Evolutionary conservation across 2,888 invertebrate genomes (phyloP), one percentile per base, ranked within the genome.

Genomic region (Lymantria dispar): DNA sequence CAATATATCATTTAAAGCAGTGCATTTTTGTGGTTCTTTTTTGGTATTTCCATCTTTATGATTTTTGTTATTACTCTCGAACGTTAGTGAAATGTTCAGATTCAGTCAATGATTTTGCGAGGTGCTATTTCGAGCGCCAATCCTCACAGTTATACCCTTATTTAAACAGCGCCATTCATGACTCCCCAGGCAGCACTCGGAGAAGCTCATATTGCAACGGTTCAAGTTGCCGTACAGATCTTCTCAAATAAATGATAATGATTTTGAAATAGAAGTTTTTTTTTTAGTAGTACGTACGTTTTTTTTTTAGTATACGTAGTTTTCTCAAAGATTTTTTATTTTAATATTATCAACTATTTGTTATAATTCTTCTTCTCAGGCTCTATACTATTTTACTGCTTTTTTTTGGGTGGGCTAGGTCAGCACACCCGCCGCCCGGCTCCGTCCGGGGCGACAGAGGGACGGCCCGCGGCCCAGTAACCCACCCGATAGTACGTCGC

Each of bases 131-230:
- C 57, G 45, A 68, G 56, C 30, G 44, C 47, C 57, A 68, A 59
- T 66, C 61, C 59, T 55, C 57, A 56, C 58, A 64, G 64, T 60
- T 50, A 58, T 64, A 66, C 62, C 67, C 67, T 68, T 71, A 66
- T 68, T 64, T 68, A 71, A 70, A 65, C 62, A 68, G 66, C 60
- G 55, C 67, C 68, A 69, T 74, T 73, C 70, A 73, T 66, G 68
- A 56, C 55, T 70, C 71, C 69, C 72, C 51, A 62, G 68, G 50
- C 69, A 64, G 62, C 64, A 67, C 70, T 74, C 58, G 48, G 61
- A 65, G 53, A 57, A 58, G 59, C 62, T 79, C 74, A 63, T 53
- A 60, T 78, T 76, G 70, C 78, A 62, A 50, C 51, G 58, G 51
- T 64, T 74, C 74, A 47, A 52, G 61, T 78, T 75, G 66, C 73